Percentiles rank a stretch among this genome's conserved stretches.
These are phyloP conservation scores for Limnothrissa miodon DNA, from an alignment of 2,113 vertebrate species.

Conservation along the genomic window DNA sequence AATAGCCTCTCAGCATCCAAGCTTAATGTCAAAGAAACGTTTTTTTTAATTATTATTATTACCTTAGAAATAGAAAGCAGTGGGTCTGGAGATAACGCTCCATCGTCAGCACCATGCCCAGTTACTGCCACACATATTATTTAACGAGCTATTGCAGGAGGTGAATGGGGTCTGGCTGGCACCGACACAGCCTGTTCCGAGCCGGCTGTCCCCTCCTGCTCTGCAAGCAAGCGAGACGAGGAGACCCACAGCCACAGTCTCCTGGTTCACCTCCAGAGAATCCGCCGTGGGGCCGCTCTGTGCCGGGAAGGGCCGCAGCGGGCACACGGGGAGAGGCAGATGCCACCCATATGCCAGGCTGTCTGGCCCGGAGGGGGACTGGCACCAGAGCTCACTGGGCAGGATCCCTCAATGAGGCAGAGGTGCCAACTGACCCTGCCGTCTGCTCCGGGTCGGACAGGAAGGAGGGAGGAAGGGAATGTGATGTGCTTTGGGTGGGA, in stretches of 20 bases:
- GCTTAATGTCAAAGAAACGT: neutral
- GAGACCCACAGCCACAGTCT: neutral
- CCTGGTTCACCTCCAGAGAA: slow-evolving; percentile 4
- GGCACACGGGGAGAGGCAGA: slow-evolving; percentile 6
- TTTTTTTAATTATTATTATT: neutral
- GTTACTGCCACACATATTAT: neutral
- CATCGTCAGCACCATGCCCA: neutral
- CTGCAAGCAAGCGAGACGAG: neutral
- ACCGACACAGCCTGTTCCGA: neutral
- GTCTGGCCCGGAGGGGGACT: neutral
- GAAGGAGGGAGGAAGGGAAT: neutral
- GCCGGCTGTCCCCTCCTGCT: neutral
- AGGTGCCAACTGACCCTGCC: neutral
- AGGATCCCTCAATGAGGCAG: neutral
- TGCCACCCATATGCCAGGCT: slow-evolving; percentile 3
- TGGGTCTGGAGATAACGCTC: neutral
- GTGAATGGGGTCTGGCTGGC: neutral
- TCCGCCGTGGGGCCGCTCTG: neutral
- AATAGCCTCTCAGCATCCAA: too few species aligned
- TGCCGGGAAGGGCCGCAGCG: neutral
- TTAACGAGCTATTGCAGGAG: neutral
- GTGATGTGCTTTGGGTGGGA: neutral
- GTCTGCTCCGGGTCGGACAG: neutral
- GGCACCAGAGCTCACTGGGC: neutral
- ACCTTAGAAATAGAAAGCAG: neutral